Conservation (phyloP, 2,888 invertebrate genomes). For the Thecocarcelia acutangulata region DNA sequence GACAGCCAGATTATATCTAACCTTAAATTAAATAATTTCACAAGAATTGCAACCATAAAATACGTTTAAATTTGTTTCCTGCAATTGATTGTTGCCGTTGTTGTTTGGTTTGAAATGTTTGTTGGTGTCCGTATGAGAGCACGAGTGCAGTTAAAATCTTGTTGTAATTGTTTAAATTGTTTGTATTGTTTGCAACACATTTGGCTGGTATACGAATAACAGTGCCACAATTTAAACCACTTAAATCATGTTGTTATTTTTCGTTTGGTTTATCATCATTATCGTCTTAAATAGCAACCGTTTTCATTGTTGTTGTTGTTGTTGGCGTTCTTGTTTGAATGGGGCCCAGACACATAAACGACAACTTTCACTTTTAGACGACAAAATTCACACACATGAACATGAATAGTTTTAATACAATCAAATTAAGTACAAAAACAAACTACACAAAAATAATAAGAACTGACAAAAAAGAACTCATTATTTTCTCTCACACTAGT, state of each 20-base stretch:
- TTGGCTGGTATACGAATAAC: conserved; percentile 43
- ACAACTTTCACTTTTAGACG: conserved; percentile 57
- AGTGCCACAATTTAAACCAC: conserved; percentile 45
- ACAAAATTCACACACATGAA: background rate
- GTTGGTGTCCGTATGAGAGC: conserved; percentile 4
- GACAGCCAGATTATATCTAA: conserved; percentile 4
- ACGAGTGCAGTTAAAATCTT: background rate
- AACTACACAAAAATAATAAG: conserved; percentile 7
- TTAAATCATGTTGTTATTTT: conserved; percentile 21
- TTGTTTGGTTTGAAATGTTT: background rate
- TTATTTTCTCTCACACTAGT: background rate
- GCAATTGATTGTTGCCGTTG: background rate
- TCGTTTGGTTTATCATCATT: background rate
- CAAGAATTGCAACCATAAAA: conserved; percentile 1
- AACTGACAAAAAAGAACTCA: conserved; percentile 5
- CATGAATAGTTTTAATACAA: background rate
- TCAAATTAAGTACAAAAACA: conserved; percentile 12
- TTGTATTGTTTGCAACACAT: conserved; percentile 30
- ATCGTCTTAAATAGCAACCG: background rate
- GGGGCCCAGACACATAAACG: conserved; percentile 7
- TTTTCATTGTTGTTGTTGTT: background rate
- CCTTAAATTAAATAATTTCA: conserved; percentile 8
- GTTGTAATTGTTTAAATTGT: conserved; percentile 19
- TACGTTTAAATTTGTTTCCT: background rate
- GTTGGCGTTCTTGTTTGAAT: background rate